Percentiles rank a stretch among this genome's conserved stretches.
phyloP scores from a whole-genome alignment of 53 echinoderm and acorn worm species.

The Antedon mediterranea region DNA sequence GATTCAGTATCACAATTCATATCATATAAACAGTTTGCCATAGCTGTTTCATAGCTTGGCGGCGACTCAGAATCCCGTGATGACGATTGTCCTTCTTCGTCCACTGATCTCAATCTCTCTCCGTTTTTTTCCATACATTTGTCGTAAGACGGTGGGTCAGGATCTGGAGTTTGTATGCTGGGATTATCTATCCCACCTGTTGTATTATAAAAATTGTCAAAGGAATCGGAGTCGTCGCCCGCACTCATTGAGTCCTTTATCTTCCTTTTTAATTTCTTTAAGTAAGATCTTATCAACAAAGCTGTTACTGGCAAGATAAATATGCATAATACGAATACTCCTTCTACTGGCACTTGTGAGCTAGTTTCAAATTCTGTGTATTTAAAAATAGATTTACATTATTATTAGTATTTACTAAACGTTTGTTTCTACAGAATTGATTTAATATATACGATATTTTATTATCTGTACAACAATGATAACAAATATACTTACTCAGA shows the following conservation, averaged over 20 bases:
- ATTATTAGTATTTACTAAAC: too few species aligned
- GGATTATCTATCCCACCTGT: background rate
- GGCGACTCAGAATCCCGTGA: background rate
- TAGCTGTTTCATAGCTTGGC: background rate
- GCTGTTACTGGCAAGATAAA: background rate
- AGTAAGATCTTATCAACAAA: background rate
- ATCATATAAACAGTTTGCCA: background rate
- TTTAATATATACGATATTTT: too few species aligned
- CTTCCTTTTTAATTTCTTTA: background rate
- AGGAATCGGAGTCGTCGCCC: background rate
- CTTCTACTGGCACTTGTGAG: background rate
- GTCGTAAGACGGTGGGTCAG: background rate
- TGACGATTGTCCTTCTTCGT: background rate
- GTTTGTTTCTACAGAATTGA: too few species aligned
- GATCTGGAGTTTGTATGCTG: background rate
- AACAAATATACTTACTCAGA: background rate
- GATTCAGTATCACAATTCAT: background rate
- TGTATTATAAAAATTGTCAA: background rate
- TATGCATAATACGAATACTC: background rate
- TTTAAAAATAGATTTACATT: too few species aligned
- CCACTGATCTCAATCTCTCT: background rate
- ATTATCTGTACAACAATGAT: too few species aligned
- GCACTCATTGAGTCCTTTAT: background rate
- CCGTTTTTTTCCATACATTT: background rate
- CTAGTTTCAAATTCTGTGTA: background rate